These are phyloP conservation scores for Drosophila pandora DNA, from an alignment of 1,140 invertebrate genomes.

Conservation along the genomic window DNA sequence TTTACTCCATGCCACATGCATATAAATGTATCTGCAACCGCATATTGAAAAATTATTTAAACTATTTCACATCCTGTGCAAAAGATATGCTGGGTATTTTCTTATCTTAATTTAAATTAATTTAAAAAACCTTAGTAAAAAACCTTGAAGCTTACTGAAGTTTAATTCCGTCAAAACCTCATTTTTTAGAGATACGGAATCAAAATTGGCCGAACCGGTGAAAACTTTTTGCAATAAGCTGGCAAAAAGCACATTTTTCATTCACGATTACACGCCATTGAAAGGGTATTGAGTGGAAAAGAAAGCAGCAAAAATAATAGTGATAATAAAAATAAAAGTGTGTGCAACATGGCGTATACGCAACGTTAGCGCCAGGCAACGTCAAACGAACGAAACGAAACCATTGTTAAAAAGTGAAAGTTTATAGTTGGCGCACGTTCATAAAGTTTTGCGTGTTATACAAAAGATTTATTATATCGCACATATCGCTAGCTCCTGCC, in stretches of 20 bases:
- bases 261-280: constrained; percentile 18
- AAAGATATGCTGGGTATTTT: neutral
- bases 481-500: constrained; percentile 68
- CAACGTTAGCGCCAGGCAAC: constrained; percentile 41
- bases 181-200: neutral
- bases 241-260: constrained; percentile 1
- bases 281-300: constrained; percentile 5
- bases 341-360: constrained; percentile 67
- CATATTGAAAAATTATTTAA: neutral
- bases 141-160: too few species aligned
- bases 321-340: constrained; percentile 62
- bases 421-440: constrained; percentile 77
- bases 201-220: neutral
- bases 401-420: constrained; percentile 70
- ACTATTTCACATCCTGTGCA: neutral
- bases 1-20: constrained; percentile 24
- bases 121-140: too few species aligned
- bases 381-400: constrained; percentile 26
- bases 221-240: neutral
- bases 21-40: constrained; percentile 37
- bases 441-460: constrained; percentile 78
- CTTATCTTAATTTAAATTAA: too few species aligned
- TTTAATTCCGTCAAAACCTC: too few species aligned
- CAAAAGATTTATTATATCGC: constrained; percentile 79
- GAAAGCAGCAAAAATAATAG: constrained; percentile 56